Conservation (phyloP, 37 sponge, comb jelly and placozoan genomes). For the Petrosia ficiformis region DNA sequence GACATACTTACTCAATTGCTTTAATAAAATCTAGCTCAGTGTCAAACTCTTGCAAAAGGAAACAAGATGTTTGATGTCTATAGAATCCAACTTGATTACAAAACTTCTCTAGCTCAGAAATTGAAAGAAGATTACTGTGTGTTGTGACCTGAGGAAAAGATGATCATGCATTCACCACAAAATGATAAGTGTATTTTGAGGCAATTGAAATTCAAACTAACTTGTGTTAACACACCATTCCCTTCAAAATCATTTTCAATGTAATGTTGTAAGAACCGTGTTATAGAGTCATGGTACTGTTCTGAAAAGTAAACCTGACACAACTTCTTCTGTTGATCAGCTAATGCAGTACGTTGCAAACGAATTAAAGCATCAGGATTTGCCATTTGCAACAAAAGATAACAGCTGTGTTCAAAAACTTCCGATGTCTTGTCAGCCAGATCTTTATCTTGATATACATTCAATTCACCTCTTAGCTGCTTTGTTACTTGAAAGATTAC, state of each 20-base stretch:
- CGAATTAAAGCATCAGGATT: slow-evolving; percentile 66
- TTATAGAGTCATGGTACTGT: slow-evolving; percentile 47
- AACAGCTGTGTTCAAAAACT: slow-evolving; percentile 34
- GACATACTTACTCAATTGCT: slow-evolving; percentile 72
- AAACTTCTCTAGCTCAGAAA: slow-evolving; percentile 37
- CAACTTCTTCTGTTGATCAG: slow-evolving; percentile 1
- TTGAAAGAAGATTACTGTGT: slow-evolving; percentile 71
- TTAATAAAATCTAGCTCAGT: slow-evolving; percentile 74
- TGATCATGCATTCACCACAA: neutral
- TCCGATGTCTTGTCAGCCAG: neutral
- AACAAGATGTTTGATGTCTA: neutral
- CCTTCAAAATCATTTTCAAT: neutral
- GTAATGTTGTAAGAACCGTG: slow-evolving; percentile 25
- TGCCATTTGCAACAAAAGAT: slow-evolving; percentile 54
- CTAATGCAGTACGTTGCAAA: neutral
- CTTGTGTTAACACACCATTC: neutral
- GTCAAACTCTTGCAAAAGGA: slow-evolving; percentile 80
- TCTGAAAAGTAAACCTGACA: slow-evolving; percentile 22
- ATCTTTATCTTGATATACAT: neutral
- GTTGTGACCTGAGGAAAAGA: slow-evolving; percentile 73
- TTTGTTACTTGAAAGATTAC: slow-evolving; percentile 81
- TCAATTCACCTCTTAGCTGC: slow-evolving; percentile 11
- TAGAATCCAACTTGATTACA: neutral
- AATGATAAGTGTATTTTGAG: neutral
- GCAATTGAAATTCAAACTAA: neutral